A percentile compares a stretch with the other conserved stretches of the same genome.
phyloP scores from a whole-genome alignment of 2,797 vertebrate species.

The Manis crassicaudata region DNA sequence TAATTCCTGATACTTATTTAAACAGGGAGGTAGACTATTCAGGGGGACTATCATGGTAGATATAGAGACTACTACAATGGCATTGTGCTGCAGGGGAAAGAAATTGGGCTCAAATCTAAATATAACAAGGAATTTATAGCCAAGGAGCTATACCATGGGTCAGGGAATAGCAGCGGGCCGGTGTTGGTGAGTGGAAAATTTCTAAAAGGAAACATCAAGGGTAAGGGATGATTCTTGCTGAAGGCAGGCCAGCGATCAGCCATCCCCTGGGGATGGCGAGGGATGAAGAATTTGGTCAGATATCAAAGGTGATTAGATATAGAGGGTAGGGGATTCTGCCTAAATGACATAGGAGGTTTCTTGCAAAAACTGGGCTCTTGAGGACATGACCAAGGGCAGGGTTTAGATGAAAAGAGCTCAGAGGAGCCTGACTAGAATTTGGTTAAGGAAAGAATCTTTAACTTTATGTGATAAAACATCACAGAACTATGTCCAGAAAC shows the following conservation, averaged over 20 bases:
- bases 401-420: background rate
- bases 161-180: too few relatives aligned
- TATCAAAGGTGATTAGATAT: background rate
- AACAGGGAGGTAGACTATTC: background rate
- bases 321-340: background rate
- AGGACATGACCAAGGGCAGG: too few relatives aligned
- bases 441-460: background rate
- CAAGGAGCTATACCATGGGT: background rate
- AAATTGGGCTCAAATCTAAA: background rate
- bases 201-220: too few relatives aligned
- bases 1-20: background rate
- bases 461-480: background rate
- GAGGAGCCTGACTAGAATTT: background rate
- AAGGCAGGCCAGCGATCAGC: background rate
- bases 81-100: background rate
- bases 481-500: background rate
- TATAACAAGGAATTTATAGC: background rate
- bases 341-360: background rate
- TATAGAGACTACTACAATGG: background rate
- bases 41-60: background rate
- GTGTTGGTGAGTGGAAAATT: background rate
- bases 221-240: background rate
- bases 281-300: background rate
- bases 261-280: too few relatives aligned
- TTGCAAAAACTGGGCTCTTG: background rate